phyloP scores from a whole-genome alignment of 2,797 vertebrate species.

The Nyctalus aviator region DNA sequence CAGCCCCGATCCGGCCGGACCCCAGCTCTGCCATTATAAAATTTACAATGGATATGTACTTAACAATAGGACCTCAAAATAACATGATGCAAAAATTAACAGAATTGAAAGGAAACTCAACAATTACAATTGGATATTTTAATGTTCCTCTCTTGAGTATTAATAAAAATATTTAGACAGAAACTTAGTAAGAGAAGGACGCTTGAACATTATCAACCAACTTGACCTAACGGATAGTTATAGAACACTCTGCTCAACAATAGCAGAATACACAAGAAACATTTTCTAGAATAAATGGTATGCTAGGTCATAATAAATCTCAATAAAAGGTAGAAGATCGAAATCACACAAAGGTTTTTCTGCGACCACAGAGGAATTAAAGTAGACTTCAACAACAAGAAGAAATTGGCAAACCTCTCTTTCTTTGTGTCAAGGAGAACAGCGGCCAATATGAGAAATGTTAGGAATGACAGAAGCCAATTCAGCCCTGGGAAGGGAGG shows the following conservation, averaged over 20 bases:
- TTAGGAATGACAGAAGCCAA: not conserved
- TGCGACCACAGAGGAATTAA: not conserved
- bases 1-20: too few species aligned
- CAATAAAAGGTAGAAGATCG: not conserved
- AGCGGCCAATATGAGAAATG: not conserved
- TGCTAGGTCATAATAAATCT: not conserved
- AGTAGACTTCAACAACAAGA: not conserved
- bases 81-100: not conserved
- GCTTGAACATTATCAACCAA: not conserved
- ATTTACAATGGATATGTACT: not conserved
- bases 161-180: not conserved
- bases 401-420: not conserved
- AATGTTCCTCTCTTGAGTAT: not conserved
- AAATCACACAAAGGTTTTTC: not conserved
- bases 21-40: not conserved
- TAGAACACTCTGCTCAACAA: not conserved
- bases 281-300: not conserved
- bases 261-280: not conserved
- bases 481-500: not conserved
- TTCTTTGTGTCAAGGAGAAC: not conserved
- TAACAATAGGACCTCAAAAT: not conserved
- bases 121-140: not conserved
- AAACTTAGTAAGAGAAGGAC: not conserved
- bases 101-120: constrained; percentile 2
- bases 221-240: not conserved